Evolutionary conservation across 2,888 invertebrate genomes (phyloP), one percentile per base, ranked within the genome.

Genomic region (Dusona sp.): DNA sequence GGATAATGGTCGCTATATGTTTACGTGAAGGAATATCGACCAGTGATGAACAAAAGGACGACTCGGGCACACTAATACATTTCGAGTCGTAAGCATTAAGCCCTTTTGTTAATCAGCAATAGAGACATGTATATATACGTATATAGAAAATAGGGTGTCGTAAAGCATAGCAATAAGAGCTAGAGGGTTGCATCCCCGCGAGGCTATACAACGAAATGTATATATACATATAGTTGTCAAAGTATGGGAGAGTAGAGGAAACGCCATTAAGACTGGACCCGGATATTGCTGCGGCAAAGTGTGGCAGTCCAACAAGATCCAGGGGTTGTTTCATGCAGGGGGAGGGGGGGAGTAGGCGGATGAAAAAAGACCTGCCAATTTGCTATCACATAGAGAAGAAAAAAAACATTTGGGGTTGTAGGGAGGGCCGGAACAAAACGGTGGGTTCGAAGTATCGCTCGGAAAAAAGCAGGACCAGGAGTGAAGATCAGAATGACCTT

Each of bases 111-210:
- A 2, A 13, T 61, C 7, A 33, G 13, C 9, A n/a, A 0, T 22
- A 11, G 48, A 25, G 7, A 13, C 16, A 70, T 2, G 2, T 54
- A 33, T 22, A 25, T 64, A 75, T 25, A 70, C 48, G 45, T 74
- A 61, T 54, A 57, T 61, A n/a, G 11, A 19, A 57, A 38, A 65
- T 45, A 48, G 45, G 38, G 45, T 29, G 79, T 85, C 85, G 82
- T 79, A 85, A 85, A 67, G 38, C 70, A 67, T n/a, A 13, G 57
- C 75, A 67, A 77, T 79, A 74, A 85, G 78, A 85, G 79, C 74
- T 38, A 51, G 68, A 84, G 79, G 74, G 67, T 64, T 79, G 38
- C 22, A 68, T 57, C 68, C 82, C 68, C 74, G 48, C 45, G 22
- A 74, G 74, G 74, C 22, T 75, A 29, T 85, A 80, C 42, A 79